phyloP scores from a whole-genome alignment of 1,140 invertebrate genomes.

The Brachionus paranguensis region DNA sequence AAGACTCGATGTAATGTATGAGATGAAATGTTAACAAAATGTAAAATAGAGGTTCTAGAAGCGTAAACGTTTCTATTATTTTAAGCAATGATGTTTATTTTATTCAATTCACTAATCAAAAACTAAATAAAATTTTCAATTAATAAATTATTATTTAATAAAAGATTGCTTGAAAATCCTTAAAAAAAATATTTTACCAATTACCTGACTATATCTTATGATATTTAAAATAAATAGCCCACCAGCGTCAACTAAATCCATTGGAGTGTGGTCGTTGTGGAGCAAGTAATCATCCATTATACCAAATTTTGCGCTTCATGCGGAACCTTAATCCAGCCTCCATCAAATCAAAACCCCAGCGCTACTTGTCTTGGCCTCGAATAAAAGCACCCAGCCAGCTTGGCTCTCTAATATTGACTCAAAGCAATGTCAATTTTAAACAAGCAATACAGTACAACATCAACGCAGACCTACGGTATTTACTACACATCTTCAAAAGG shows the following conservation, averaged over 20 bases:
- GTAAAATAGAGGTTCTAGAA: too few relatives aligned
- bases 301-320: constrained; percentile 47
- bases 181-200: too few relatives aligned
- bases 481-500: constrained; percentile 53
- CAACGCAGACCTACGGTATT: constrained; percentile 54
- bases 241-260: not conserved
- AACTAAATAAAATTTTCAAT: too few relatives aligned
- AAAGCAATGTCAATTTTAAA: constrained; percentile 27
- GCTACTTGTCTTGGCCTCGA: constrained; percentile 44
- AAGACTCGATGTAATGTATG: too few relatives aligned
- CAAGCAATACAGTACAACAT: constrained; percentile 41
- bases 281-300: constrained; percentile 46
- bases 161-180: too few relatives aligned
- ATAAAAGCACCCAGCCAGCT: constrained; percentile 36
- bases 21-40: too few relatives aligned
- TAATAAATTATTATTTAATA: too few relatives aligned
- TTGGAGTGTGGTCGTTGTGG: constrained; percentile 46
- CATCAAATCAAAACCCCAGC: constrained; percentile 42
- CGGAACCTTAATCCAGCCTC: constrained; percentile 45
- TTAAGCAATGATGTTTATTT: too few relatives aligned
- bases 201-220: too few relatives aligned
- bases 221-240: not conserved
- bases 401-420: constrained; percentile 31
- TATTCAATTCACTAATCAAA: too few relatives aligned
- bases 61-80: too few relatives aligned